These are phyloP conservation scores for Tupaia tana DNA, from an alignment of 2,113 vertebrate genomes.

Conservation along the genomic window DNA sequence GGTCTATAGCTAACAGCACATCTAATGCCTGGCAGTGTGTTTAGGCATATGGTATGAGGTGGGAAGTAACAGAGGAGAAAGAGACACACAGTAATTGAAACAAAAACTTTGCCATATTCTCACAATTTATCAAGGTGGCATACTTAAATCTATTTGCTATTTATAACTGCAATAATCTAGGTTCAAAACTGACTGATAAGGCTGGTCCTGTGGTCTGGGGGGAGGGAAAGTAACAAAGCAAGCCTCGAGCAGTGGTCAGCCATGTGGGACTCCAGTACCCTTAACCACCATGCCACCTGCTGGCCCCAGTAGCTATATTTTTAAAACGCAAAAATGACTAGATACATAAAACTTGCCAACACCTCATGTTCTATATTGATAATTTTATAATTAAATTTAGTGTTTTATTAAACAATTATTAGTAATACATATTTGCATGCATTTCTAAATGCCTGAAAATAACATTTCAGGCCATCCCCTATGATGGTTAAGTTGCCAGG, in stretches of 20 bases:
- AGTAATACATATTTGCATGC: constrained; percentile 55
- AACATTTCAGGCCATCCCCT: constrained; percentile 64
- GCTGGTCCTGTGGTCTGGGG: no score
- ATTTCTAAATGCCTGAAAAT: constrained; percentile 70
- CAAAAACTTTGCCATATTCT: not conserved
- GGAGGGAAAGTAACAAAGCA: no score
- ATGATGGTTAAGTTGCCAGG: constrained; percentile 73
- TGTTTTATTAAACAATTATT: constrained; percentile 65
- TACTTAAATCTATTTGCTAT: not conserved
- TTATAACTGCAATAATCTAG: not conserved
- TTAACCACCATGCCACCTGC: no score
- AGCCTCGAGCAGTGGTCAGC: no score
- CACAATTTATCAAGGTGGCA: not conserved
- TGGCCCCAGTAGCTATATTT: not conserved
- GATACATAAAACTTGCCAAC: not conserved
- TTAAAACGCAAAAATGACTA: constrained; percentile 1
- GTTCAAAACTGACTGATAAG: not conserved
- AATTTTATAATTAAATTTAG: constrained; percentile 33
- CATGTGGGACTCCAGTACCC: no score
- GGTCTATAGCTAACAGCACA: constrained; percentile 23
- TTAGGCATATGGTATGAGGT: not conserved
- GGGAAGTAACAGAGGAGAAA: not conserved
- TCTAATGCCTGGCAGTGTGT: not conserved
- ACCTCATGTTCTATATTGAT: not conserved
- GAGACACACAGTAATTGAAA: not conserved